These are phyloP conservation scores for Galeopterus variegatus DNA, from an alignment of 2,113 vertebrate genomes.

Conservation along the genomic window DNA sequence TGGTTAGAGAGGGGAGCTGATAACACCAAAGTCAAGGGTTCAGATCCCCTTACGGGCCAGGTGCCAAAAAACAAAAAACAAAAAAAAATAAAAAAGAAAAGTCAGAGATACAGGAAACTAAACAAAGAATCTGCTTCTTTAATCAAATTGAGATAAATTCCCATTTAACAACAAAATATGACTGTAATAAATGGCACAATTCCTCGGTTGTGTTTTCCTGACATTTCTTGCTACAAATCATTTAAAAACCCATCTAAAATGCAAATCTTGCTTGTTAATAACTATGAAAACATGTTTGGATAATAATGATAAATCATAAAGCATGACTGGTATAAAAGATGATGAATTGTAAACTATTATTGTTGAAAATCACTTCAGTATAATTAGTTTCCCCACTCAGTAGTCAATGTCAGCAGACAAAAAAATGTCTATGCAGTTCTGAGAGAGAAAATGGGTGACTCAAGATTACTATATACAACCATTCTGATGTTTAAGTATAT, in stretches of 20 bases:
- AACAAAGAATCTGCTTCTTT: neutral
- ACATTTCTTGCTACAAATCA: neutral
- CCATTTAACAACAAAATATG: slow-evolving; percentile 48
- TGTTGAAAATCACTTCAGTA: slow-evolving; percentile 19
- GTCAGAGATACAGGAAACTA: slow-evolving; percentile 43
- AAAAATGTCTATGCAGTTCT: neutral
- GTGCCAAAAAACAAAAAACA: neutral
- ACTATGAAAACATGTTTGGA: neutral
- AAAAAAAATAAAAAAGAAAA: neutral
- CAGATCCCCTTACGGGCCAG: too few species aligned
- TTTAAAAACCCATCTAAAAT: neutral
- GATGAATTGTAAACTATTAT: neutral
- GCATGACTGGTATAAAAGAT: neutral
- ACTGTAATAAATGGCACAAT: neutral
- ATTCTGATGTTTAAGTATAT: slow-evolving; percentile 22
- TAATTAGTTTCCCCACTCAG: slow-evolving; percentile 2
- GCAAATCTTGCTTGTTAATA: slow-evolving; percentile 22
- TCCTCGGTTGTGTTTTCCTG: neutral
- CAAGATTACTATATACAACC: neutral
- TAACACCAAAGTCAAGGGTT: too few species aligned
- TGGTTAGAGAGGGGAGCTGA: too few species aligned
- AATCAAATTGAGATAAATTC: neutral
- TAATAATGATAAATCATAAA: slow-evolving; percentile 45
- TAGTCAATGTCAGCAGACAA: neutral
- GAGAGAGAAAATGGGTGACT: neutral